Base-by-base conservation (phyloP, 2,888 invertebrate genomes). In the Trypoxylon attenuatum region DNA sequence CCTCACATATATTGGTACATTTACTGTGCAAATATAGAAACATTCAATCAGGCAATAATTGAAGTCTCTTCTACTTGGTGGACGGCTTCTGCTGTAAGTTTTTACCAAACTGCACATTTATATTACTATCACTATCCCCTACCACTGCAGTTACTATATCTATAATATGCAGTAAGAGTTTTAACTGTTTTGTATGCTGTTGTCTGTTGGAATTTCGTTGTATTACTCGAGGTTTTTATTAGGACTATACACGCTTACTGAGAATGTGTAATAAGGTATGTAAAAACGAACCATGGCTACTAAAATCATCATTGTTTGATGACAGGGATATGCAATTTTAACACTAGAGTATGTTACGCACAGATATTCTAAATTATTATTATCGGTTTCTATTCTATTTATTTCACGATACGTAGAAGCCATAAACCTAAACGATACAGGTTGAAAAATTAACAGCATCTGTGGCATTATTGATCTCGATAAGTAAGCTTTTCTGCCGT, bases 241-340 rank as follows among this genome's bases (percentile, higher is more conserved):
- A 66, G 67, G 73, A 58, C 69, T 71, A 57, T 65, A 63, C 63
- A 72, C 66, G 54, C 45, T 65, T 60, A 54, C 67, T 57, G 42
- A 64, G 57, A 71, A 59, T 59, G 42, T 43, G 70, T 64, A n/a
- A n/a, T n/a, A 81, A 82, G 83, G 83, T 83, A 83, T 77, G 81
- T 84, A 84, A 78, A 81, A 64, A 21, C n/a, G n/a, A 75, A 82
- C 86, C 86, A 86, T 86, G 86, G 86, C 86, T 86, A 81, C 85
- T 83, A 69, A 79, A 82, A 86, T 86, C 86, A 86, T 86, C 85
- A 85, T 69, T 71, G 59, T 58, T 45, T 49, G 51, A 41, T 27
- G 3, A 29, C 16, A 21, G 46, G 16, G 22, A 3, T 27, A 16
- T 39, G 5, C 13, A 33, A 33, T 33, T 33, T 13, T 10, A 33